Evolutionary conservation across 1,140 invertebrate genomes (phyloP).

Genomic region (Papilio aristodemus): DNA sequence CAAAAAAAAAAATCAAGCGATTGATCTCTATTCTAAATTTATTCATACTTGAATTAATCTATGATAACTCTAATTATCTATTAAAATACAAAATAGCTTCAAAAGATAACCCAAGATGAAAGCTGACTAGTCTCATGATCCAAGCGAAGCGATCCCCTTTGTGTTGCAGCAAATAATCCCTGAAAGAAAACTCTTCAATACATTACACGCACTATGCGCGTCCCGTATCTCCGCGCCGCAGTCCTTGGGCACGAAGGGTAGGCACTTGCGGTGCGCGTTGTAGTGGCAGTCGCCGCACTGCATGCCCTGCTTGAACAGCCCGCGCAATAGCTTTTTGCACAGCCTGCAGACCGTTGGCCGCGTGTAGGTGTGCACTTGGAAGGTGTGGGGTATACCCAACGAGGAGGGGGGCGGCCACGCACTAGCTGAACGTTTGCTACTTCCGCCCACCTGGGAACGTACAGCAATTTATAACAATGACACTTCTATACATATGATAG

Average conservation of each 20-base stretch:
- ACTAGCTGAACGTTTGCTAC: constrained; percentile 35
- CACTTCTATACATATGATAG: too few species aligned
- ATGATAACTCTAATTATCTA: too few species aligned
- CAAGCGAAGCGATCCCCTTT: not conserved
- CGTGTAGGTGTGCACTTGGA: constrained; percentile 95
- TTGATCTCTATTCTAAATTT: too few species aligned
- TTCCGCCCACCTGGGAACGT: constrained; percentile 34
- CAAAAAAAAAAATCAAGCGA: not conserved
- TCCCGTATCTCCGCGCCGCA: constrained; percentile 92
- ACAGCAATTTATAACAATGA: too few species aligned
- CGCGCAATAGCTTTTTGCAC: constrained; percentile 97
- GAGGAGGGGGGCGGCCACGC: constrained; percentile 37
- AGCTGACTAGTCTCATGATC: too few species aligned
- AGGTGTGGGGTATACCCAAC: constrained; percentile 95
- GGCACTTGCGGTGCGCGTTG: constrained; percentile 98
- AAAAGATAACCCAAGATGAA: too few species aligned
- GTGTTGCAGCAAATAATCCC: not conserved
- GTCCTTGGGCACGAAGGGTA: constrained; percentile 96
- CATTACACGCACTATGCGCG: constrained; percentile 68
- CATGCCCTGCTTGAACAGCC: constrained; percentile 98
- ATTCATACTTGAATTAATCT: too few species aligned
- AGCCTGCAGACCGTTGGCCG: constrained; percentile 96
- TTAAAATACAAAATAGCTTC: too few species aligned
- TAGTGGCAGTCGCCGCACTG: constrained; percentile 99
- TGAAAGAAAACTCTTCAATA: constrained; percentile 21